Base-by-base conservation (phyloP, 2,797 vertebrate genomes). In the Artibeus lituratus region DNA sequence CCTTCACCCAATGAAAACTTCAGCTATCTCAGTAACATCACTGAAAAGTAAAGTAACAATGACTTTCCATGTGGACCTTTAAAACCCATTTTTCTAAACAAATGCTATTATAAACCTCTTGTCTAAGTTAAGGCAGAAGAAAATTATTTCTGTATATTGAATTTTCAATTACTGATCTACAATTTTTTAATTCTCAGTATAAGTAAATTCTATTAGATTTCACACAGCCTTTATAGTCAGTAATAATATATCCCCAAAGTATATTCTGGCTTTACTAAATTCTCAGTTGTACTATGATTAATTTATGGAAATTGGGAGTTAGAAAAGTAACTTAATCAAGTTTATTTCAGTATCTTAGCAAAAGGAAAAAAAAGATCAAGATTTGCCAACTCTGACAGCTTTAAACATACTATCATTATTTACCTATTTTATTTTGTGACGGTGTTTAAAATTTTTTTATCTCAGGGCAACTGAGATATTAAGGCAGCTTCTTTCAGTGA, bases 61-160 rank as follows among this genome's bases (percentile, higher is more conserved):
- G 29, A 67, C 22, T 90, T 90, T 69, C 47, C 44, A 5, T 19
- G 72, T 49, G 24, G 44, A 39, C 19, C 77, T 77, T 55, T 65
- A 88, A 91, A 47, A 16, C 2, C 2, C 47, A 59, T 80, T 96
- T 96, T 98, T 72, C 53, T 81, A 96, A 97, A 95, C 5, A 85
- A 77, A 93, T 83, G 10, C 0, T 78, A 90, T 24, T 95, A 32
- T 39, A 97, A 96, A 96, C 87, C 37, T 95, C 22, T 32, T 32
- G 10, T 65, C 37, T 95, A 95, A 95, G 42, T 47, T 39, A 96
- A 95, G 91, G 85, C 2, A 9, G 19, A 87, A 74, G 29, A 87
- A 97, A 97, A 96, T 83, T 65, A 86, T 72, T 55, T 1, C 74
- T 78, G 47, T 53, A 91, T 94, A 94, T 39, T 90, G 73, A 92